Evolutionary conservation across 2,113 vertebrate species (phyloP), one percentile per base, ranked within the genome.

Genomic region (Rhea pennata): DNA sequence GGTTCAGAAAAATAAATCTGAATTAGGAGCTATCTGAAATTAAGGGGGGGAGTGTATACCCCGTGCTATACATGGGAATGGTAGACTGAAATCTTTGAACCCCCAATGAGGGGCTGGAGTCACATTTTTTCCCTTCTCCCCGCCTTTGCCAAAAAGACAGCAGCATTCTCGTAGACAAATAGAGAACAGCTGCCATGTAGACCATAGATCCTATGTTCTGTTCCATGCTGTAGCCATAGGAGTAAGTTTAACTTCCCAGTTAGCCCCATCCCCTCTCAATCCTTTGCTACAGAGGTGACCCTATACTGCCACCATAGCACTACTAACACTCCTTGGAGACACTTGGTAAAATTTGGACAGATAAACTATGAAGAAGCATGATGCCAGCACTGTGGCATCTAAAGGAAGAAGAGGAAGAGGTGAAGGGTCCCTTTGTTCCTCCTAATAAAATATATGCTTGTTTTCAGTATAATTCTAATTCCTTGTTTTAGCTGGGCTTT

Each of bases 61-160:
- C 1, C 51, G 33, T 40, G 10, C 44, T n/a, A n/a, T 56, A 12
- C 5, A 48, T 39, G 31, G 48, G 67, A 62, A n/a, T 2, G 13
- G 14, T 10, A 10, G 5, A 17, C 11, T 73, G 69, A 53, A 22
- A 73, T 5, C 13, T 19, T 7, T 67, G 26, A 83, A 39, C 29
- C 50, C 26, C 29, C 6, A 2, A 1, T 1, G 40, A 21, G 40
- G 19, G 3, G 4, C 54, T 17, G 39, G 23, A 24, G 8, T 79
- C 26, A 46, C 7, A 4, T 12, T 11, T 9, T 3, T 69, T 72
- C 56, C 29, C 31, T 85, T 61, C 51, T 46, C 16, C 64, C 6
- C 21, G 88, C 26, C 20, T 64, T 77, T 74, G 24, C 16, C 19
- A 40, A 88, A 88, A 90, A 78, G 4, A 3, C 58, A 64, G 24